Base-by-base conservation (phyloP, 2,888 invertebrate species). In the Trypoxylon attenuatum region DNA sequence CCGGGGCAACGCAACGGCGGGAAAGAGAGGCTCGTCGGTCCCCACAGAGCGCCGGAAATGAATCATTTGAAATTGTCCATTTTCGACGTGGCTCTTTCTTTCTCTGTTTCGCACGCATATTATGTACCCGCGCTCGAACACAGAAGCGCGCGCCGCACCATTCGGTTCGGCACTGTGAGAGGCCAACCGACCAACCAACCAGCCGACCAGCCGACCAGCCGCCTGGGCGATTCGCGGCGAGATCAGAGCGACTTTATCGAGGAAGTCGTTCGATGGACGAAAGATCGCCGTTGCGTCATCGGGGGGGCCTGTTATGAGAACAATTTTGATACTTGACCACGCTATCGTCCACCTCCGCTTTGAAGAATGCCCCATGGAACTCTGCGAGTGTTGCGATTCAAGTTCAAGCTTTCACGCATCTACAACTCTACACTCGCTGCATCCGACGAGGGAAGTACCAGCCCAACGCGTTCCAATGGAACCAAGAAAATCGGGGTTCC, bases 61-160 rank as follows among this genome's bases (percentile, higher is more conserved):
- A 84, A 82, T 85, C 82, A 84, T 85, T 85, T 82, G 77, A 78
- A 79, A 83, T 84, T 81, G 82, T 81, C 81, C 78, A 81, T 83
- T 84, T 83, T 82, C 79, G 75, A 68, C 70, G 54, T 66, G 51
- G 59, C 47, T 53, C 41, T 59, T 27, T 57, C 54, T 46, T 46
- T 19, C 27, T 49, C 54, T 61, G 25, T 55, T 47, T 16, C 33
- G 46, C 38, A 22, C 22, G 50, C 45, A 54, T 54, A 56, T n/a
- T n/a, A n/a, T 52, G 57, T 42, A 50, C 67, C 61, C 57, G 46
- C 60, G 53, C 57, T 23, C n/a, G n/a, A n/a, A n/a, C n/a, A n/a
- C n/a, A n/a, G n/a, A n/a, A n/a, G n/a, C n/a, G n/a, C n/a, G n/a
- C n/a, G n/a, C n/a, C n/a, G n/a, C n/a, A n/a, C n/a, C n/a, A n/a